Percentiles rank a stretch among this genome's conserved stretches.
phyloP scores from a whole-genome alignment of 2,888 invertebrate genomes.

The Sclerodermus sp. region DNA sequence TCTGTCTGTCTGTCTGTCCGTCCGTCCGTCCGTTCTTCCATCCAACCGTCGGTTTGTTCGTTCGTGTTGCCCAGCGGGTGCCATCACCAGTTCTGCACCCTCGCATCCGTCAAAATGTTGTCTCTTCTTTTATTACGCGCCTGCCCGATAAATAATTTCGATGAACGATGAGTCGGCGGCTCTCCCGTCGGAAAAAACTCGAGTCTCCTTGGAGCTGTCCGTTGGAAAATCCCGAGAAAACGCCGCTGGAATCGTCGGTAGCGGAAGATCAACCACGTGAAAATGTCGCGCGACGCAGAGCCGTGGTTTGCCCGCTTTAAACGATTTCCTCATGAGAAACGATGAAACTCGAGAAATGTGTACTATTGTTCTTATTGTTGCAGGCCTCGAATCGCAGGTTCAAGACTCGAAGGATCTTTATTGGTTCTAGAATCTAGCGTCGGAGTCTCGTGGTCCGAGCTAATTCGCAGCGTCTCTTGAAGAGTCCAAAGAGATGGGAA shows the following conservation, averaged over 20 bases:
- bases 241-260: no score
- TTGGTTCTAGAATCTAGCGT: slow-evolving; percentile 45
- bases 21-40: slow-evolving; percentile 30
- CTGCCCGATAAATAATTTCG: slow-evolving; percentile 31
- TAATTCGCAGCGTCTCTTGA: not conserved
- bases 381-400: slow-evolving; percentile 51
- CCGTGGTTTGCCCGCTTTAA: no score
- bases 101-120: slow-evolving; percentile 52
- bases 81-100: slow-evolving; percentile 55
- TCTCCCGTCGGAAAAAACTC: no score
- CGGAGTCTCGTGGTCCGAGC: slow-evolving; percentile 14
- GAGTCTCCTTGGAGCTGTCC: no score
- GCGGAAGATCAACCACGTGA: no score
- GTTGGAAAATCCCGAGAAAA: no score
- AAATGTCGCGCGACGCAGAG: no score
- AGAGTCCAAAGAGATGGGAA: slow-evolving; percentile 6
- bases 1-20: slow-evolving; percentile 27
- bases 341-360: no score
- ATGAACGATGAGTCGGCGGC: slow-evolving; percentile 20
- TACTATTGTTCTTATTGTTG: no score
- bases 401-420: slow-evolving; percentile 52
- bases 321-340: no score
- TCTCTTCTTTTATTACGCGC: slow-evolving; percentile 32
- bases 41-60: slow-evolving; percentile 41
- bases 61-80: slow-evolving; percentile 52